Evolutionary conservation across 2,113 vertebrate genomes (phyloP), one percentile per base, ranked within the genome.

Genomic region (Ptilorrhoa leucosticta): DNA sequence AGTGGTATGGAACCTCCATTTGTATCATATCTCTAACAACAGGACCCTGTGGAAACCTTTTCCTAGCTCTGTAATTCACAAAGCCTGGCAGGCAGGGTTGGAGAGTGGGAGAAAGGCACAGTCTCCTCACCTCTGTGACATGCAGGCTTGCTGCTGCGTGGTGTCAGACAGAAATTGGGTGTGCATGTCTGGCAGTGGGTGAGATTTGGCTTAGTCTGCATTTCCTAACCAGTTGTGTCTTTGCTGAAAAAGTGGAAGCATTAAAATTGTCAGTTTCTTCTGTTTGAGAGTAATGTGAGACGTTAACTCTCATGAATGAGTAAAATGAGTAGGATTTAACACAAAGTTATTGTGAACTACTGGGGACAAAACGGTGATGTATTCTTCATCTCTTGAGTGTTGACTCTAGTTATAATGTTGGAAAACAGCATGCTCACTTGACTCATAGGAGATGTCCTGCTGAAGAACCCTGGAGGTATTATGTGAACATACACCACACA

Each of bases 141-240:
- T 7, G 27, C 30, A 56, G 66, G 19, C 53, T 90, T 83, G 37
- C 40, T 90, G 82, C 65, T 88, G 37, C 2, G 0, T 40, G 20
- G 10, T 3, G 1, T 45, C 63, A 61, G 66, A 27, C 13, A 11
- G 70, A 48, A 78, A 24, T 0, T 65, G 50, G 27, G 15, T 75
- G 11, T 21, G 30, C 1, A 1, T 1, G 2, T 76, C 61, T 82
- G 22, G 1, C 17, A 3, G 50, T n/a, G 63, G 31, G 17, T 76
- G 58, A 73, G 27, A 57, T 80, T 53, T 77, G 16, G 6, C 23
- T 80, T 22, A 19, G 19, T 47, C 31, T 56, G 37, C 12, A 2
- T 88, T 88, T 80, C 58, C 27, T 65, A 39, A 58, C 33, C 47
- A 65, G 13, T 21, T 65, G 23, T 83, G 35, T 50, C 68, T 50